Evolutionary conservation across 2,888 invertebrate genomes (phyloP).

Genomic region (Amaurobius ferox): DNA sequence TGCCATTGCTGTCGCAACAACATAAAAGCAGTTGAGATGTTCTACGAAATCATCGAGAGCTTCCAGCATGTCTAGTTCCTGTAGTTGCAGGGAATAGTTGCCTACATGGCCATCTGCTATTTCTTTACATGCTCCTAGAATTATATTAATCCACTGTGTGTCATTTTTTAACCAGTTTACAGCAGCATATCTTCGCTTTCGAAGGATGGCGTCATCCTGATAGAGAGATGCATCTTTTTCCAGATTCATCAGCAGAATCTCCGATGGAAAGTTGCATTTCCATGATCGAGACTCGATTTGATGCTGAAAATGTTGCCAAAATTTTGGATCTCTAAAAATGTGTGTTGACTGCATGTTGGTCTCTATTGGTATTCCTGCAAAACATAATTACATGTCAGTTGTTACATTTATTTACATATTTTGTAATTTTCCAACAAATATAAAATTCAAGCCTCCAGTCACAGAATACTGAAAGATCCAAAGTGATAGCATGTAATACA

Average conservation of each 20-base stretch:
- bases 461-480: no score
- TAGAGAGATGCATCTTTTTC: constrained; percentile 36
- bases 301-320: constrained; percentile 38
- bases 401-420: no score
- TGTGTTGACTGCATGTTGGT: no score
- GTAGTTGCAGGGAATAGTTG: constrained; percentile 3
- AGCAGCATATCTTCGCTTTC: constrained; percentile 3
- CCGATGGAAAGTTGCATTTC: constrained; percentile 29
- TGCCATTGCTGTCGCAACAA: constrained; percentile 33
- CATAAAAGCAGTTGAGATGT: constrained; percentile 51
- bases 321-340: constrained; percentile 38
- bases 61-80: constrained; percentile 37
- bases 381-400: no score
- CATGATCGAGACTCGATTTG: constrained; percentile 14
- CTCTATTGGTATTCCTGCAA: no score
- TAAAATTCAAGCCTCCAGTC: no score
- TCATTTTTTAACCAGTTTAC: constrained; percentile 20
- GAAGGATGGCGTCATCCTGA: constrained; percentile 20
- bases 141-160: constrained; percentile 20
- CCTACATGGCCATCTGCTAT: constrained; percentile 13
- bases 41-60: constrained; percentile 47
- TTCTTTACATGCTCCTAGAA: constrained; percentile 44
- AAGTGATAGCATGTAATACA: no score
- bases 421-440: no score
- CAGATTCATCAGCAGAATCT: constrained; percentile 7